A percentile compares a stretch with the other conserved stretches of the same genome.
phyloP scores from a whole-genome alignment of 2,888 invertebrate species.

The Epinotia brunnichana region DNA sequence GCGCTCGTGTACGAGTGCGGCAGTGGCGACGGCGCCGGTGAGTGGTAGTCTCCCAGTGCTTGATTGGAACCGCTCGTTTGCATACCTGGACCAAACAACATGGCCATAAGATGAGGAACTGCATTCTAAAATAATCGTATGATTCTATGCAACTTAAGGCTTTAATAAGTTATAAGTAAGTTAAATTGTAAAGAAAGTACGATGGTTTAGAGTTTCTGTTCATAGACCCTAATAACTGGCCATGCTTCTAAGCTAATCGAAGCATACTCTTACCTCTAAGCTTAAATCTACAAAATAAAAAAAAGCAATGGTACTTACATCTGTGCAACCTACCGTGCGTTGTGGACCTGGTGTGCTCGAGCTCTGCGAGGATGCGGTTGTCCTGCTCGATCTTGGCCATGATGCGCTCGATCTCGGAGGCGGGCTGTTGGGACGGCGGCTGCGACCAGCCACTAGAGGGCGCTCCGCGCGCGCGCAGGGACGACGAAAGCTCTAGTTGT shows the following conservation, averaged over 20 bases:
- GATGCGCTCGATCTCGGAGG: conserved; percentile 94
- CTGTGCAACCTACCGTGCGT: conserved; percentile 80
- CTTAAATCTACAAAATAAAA: conserved; percentile 43
- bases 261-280: conserved; percentile 31
- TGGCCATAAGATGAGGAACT: conserved; percentile 6
- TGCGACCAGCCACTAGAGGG: conserved; percentile 69
- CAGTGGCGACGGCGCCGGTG: conserved; percentile 84
- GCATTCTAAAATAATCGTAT: not conserved
- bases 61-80: conserved; percentile 88
- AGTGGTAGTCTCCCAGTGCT: conserved; percentile 86
- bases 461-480: conserved; percentile 81
- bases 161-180: not conserved
- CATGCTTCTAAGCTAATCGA: conserved; percentile 17
- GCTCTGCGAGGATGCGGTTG: conserved; percentile 93
- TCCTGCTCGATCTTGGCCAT: conserved; percentile 98
- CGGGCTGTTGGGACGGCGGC: conserved; percentile 71
- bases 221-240: not conserved
- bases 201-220: not conserved
- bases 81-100: conserved; percentile 72
- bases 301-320: conserved; percentile 38
- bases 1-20: conserved; percentile 82
- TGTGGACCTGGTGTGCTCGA: conserved; percentile 91
- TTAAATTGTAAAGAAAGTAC: not conserved
- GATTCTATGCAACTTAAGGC: conserved; percentile 14
- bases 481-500: conserved; percentile 92